Base-by-base conservation (phyloP, 2,113 vertebrate species). In the Rhadina sibilatrix region DNA sequence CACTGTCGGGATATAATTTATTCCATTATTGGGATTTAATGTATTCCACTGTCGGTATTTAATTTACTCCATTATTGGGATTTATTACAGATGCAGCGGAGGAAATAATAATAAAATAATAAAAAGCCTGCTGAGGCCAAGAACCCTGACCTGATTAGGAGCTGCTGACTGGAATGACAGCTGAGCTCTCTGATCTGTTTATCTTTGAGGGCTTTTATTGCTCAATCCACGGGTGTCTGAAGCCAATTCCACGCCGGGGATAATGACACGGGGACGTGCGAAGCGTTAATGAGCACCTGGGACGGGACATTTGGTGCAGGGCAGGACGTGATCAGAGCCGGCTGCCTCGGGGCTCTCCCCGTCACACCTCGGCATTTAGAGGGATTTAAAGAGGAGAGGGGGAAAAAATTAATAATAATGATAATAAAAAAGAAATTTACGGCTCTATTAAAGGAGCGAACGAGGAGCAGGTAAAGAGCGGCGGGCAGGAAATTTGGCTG, bases 61-160 rank as follows among this genome's bases (percentile, higher is more conserved):
- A 20, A 33, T 22, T 25, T 8, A 50, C 25, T 49, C 21, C 47
- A 47, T 11, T 49, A 12, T 50, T 25, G 49, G 49, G 23, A 14
- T 25, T 25, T 25, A 25, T 46, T 46, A 46, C 4, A 46, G 19
- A 46, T 11, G 4, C 27, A 23, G 17, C 0, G 0, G 3, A 15
- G 37, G 42, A 57, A 50, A 84, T 19, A 65, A 84, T 19, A 65
- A 64, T 15, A 14, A 46, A 37, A 14, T 25, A 9, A 7, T 3
- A 23, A 53, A 52, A 69, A 53, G 3, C 52, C 24, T 59, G 3
- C 16, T 0, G 12, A 52, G 60, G 68, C 44, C 22, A 14, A n/a
- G 15, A 59, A 66, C 20, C 59, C 15, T 66, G 68, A 74, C 86
- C 77, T 89, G 77, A 57, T 88, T 81, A 31, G 19, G 44, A 81